Percentiles rank a stretch among this genome's conserved stretches.
phyloP scores from a whole-genome alignment of 2,113 vertebrate species.

The Chionodraco myersi region DNA sequence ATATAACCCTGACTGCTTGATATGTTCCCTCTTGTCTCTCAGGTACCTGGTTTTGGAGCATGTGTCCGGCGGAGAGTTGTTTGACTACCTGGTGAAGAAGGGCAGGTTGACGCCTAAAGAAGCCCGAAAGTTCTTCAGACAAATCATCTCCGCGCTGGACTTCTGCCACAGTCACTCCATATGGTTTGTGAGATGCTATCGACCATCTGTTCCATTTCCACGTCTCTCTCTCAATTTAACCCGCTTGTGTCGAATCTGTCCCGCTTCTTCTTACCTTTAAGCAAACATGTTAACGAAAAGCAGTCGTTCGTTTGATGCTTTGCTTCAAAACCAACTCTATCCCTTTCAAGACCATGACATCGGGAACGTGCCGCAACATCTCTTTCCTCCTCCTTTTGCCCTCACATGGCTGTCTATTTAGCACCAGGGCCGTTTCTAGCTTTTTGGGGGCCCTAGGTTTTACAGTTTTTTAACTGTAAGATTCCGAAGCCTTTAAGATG shows the following conservation, averaged over 20 bases:
- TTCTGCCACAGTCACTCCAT: slow-evolving; percentile 95
- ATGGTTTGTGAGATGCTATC: slow-evolving; percentile 81
- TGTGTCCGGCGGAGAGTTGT: slow-evolving; percentile 92
- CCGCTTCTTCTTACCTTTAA: background rate
- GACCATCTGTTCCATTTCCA: background rate
- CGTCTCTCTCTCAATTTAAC: background rate
- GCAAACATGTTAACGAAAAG: background rate
- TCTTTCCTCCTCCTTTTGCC: too few species aligned
- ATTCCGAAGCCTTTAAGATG: too few species aligned
- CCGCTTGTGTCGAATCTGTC: background rate
- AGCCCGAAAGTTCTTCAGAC: slow-evolving; percentile 93
- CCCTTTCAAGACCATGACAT: too few species aligned
- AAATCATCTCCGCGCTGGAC: slow-evolving; percentile 93
- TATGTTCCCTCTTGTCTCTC: slow-evolving; percentile 1
- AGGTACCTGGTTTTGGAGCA: slow-evolving; percentile 94
- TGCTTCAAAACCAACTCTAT: background rate
- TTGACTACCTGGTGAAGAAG: slow-evolving; percentile 95
- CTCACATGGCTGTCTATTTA: too few species aligned
- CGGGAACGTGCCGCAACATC: too few species aligned
- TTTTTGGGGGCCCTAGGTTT: too few species aligned
- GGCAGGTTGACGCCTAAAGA: slow-evolving; percentile 92
- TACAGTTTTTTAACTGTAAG: too few species aligned
- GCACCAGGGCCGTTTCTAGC: too few species aligned
- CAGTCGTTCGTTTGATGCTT: background rate
- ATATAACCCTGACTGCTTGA: too few species aligned